Percentiles rank a stretch among this genome's conserved stretches.
These are phyloP conservation scores for Arenicola marina DNA, from an alignment of 2,888 invertebrate genomes.

Conservation along the genomic window DNA sequence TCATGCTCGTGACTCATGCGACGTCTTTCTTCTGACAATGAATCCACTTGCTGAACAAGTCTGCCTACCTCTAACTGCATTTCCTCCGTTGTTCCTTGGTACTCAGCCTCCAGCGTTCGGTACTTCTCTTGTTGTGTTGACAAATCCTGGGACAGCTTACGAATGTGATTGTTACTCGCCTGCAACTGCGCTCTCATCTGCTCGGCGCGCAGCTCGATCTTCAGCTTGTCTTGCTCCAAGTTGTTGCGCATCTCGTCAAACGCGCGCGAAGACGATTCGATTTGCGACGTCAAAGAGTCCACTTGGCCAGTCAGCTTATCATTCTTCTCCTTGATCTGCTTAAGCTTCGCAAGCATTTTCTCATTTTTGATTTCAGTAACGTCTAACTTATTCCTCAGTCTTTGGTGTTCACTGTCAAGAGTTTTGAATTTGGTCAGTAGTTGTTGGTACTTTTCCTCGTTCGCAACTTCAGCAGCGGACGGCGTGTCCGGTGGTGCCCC, in stretches of 20 bases:
- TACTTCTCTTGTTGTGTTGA: conserved; percentile 9
- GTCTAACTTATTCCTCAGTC: conserved; percentile 34
- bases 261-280: not conserved
- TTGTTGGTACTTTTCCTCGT: not conserved
- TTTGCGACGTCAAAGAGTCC: not conserved
- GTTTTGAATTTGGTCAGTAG: conserved; percentile 5
- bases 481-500: conserved; percentile 3
- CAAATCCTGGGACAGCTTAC: conserved; percentile 9
- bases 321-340: conserved; percentile 73
- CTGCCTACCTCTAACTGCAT: conserved; percentile 22
- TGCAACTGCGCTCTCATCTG: conserved; percentile 15
- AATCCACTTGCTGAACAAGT: conserved; percentile 15
- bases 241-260: conserved; percentile 4
- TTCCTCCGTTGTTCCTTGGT: conserved; percentile 28
- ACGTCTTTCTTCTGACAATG: conserved; percentile 8
- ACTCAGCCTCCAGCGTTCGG: conserved; percentile 24
- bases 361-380: conserved; percentile 68
- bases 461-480: not conserved
- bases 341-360: conserved; percentile 82
- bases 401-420: not conserved
- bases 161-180: conserved; percentile 3
- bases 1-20: not conserved
- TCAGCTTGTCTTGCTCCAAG: conserved; percentile 18
- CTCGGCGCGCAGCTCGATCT: conserved; percentile 10
- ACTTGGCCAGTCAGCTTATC: conserved; percentile 45